Evolutionary conservation across 2,797 vertebrate species (phyloP).

Genomic region (Muscicapa comitata): DNA sequence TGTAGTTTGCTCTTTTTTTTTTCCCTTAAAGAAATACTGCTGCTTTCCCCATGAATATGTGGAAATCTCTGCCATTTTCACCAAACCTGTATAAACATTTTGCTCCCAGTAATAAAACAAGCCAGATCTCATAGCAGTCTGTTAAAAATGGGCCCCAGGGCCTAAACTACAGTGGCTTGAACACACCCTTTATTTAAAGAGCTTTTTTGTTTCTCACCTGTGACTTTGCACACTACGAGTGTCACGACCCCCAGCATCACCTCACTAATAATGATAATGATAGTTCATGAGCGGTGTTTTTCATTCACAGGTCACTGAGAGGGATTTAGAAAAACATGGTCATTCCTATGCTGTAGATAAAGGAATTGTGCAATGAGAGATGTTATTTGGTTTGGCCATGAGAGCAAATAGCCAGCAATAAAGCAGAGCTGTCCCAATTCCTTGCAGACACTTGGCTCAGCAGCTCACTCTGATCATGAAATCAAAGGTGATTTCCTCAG

Average conservation of each 20-base stretch:
- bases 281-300: not conserved
- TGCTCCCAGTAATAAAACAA: not conserved
- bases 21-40: slow-evolving; percentile 59
- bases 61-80: slow-evolving; percentile 31
- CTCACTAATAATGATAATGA: not conserved
- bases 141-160: not conserved
- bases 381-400: not conserved
- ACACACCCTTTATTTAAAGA: not conserved
- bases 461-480: not conserved
- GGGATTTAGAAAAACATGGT: not conserved
- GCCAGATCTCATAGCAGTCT: not conserved
- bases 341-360: not conserved
- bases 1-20: slow-evolving; percentile 81
- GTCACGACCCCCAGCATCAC: not conserved
- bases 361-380: not conserved
- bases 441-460: accelerated
- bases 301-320: not conserved
- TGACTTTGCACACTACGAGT: not conserved
- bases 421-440: not conserved
- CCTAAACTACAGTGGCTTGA: not conserved
- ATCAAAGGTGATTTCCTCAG: not conserved
- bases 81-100: not conserved
- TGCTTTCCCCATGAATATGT: slow-evolving; percentile 40
- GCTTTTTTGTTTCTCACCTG: not conserved
- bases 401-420: not conserved